Evolutionary conservation across 2,113 vertebrate genomes (phyloP).

Genomic region (Orycteropus afer): DNA sequence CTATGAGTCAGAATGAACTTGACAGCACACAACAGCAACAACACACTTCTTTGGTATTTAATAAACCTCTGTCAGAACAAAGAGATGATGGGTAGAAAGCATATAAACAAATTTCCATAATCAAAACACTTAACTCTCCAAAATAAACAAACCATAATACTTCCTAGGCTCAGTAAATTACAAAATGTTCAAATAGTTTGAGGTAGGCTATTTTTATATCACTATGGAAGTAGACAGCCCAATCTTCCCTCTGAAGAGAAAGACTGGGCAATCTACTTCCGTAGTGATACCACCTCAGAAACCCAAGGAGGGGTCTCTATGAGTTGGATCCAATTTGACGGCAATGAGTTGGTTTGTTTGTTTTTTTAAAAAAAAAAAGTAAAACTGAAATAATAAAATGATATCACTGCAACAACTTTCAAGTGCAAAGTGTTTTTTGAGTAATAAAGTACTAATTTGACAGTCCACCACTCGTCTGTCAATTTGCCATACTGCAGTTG

Average conservation of each 20-base stretch:
- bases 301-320: too few species aligned
- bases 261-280: too few species aligned
- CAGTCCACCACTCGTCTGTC: too few species aligned
- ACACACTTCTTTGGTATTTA: neutral
- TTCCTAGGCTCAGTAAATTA: neutral
- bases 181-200: neutral
- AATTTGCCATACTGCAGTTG: too few species aligned
- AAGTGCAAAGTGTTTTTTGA: constrained; percentile 6
- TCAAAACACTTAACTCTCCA: constrained; percentile 7
- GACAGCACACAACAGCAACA: too few species aligned
- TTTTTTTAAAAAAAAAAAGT: constrained; percentile 21
- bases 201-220: neutral
- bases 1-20: too few species aligned
- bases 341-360: too few species aligned
- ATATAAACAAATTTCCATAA: neutral
- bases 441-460: too few species aligned
- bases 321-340: too few species aligned
- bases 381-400: constrained; percentile 21
- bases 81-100: neutral
- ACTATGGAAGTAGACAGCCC: too few species aligned
- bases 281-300: too few species aligned
- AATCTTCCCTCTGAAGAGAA: too few species aligned
- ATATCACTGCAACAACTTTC: neutral
- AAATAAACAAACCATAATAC: neutral
- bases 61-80: constrained; percentile 13